Base-by-base conservation (phyloP, 2,888 invertebrate species). In the Cantharis flavilabris region DNA sequence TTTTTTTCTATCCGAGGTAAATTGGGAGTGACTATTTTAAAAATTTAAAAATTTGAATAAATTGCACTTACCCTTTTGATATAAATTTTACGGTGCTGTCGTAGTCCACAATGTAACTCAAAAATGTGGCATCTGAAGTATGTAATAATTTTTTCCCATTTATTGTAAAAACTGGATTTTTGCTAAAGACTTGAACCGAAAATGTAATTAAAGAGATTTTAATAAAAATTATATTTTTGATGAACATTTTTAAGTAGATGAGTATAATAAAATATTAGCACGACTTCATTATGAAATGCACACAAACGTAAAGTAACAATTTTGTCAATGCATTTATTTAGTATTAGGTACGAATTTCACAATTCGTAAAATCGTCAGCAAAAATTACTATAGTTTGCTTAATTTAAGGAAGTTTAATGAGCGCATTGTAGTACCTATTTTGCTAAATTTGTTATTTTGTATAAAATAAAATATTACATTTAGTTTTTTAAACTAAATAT, bases 21-120 rank as follows among this genome's bases (percentile, higher is more conserved):
- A n/a, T n/a, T n/a, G n/a, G n/a, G n/a, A n/a, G n/a, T n/a, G n/a
- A n/a, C n/a, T n/a, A n/a, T n/a, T n/a, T n/a, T n/a, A n/a, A n/a
- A n/a, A n/a, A n/a, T n/a, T n/a, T 16, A 20, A 20, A 20, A 20
- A 1, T 20, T 20, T 20, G 4, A 23, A 30, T 10, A 30, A 30
- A 30, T 30, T 30, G 9, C 3, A 85, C 87, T 87, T 86, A 90
- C 90, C 88, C 88, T 49, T 88, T 82, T 81, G 85, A 87, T 79
- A 88, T 87, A 81, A 88, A 89, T 72, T 88, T 89, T 81, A 91
- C 90, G 76, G 95, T 85, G 84, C 92, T 90, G 72, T 91, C 91
- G 0, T 95, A 95, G 84, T 94, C 94, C 7, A 95, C 88, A 0
- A 93, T 92, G 80, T 95, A 91, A 87, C 95, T 95, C 13, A 96